phyloP scores from a whole-genome alignment of 2,113 vertebrate genomes.

The Cnemophilus loriae region DNA sequence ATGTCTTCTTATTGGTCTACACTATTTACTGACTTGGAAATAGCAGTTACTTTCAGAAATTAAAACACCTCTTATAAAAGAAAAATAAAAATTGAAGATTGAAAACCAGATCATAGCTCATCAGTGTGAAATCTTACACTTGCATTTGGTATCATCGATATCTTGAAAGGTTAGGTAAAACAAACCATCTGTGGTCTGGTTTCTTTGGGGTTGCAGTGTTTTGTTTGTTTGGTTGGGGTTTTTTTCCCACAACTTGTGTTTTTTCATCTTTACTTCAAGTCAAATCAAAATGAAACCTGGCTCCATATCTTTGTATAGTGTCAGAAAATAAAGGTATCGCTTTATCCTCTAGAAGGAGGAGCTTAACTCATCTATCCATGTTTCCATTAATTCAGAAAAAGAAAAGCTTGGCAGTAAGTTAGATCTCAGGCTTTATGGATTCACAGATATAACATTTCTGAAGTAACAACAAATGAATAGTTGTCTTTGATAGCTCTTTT shows the following conservation, averaged over 20 bases:
- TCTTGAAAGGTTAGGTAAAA: neutral
- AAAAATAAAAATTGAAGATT: neutral
- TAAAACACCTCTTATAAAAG: neutral
- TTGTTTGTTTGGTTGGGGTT: neutral
- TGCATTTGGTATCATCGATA: neutral
- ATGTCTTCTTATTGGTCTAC: neutral
- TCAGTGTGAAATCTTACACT: neutral
- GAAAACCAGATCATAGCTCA: neutral
- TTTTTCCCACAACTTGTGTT: too few species aligned
- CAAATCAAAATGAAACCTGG: neutral
- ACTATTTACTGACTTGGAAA: neutral
- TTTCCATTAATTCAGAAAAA: conserved; percentile 11
- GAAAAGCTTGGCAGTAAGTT: neutral
- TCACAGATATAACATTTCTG: conserved; percentile 35
- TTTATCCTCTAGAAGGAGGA: neutral
- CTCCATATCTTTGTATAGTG: neutral
- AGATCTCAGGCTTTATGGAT: conserved; percentile 18
- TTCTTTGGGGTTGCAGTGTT: neutral
- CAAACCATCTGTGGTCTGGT: neutral
- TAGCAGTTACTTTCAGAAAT: neutral
- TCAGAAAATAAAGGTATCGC: neutral
- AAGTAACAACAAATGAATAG: conserved; percentile 65
- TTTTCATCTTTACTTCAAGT: neutral
- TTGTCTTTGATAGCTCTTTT: conserved; percentile 71
- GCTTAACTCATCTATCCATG: neutral